phyloP scores from a whole-genome alignment of 2,113 vertebrate species.

The Sinocyclocheilus grahami region DNA sequence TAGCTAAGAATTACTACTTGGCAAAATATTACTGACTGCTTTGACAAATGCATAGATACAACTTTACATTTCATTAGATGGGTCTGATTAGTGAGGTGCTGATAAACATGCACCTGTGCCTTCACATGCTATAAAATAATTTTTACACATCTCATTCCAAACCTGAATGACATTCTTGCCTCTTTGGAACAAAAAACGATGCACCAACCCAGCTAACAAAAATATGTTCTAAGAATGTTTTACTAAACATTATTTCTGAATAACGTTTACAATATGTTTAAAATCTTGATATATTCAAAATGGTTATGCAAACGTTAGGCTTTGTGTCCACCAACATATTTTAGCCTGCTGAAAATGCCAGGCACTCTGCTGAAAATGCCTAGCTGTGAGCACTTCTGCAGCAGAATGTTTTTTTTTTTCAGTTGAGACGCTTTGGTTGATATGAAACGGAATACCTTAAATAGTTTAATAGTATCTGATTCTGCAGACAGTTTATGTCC shows the following conservation, averaged over 20 bases:
- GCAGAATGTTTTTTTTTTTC: too few relatives aligned
- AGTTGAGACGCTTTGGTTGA: too few relatives aligned
- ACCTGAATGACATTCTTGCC: neutral
- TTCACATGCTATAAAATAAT: too few relatives aligned
- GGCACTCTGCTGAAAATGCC: neutral
- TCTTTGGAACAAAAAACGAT: neutral
- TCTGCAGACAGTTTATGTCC: neutral
- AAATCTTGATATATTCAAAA: neutral
- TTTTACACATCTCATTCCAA: neutral
- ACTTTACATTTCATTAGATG: neutral
- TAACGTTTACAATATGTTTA: neutral
- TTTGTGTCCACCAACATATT: neutral
- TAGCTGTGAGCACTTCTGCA: neutral
- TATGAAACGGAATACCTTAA: too few relatives aligned
- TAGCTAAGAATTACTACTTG: neutral
- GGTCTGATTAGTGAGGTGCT: neutral
- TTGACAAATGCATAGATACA: neutral
- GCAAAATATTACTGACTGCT: neutral
- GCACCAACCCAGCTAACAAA: too few relatives aligned
- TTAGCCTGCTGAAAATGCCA: neutral
- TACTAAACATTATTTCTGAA: too few relatives aligned
- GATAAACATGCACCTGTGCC: neutral
- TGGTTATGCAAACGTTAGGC: neutral
- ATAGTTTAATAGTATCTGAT: neutral
- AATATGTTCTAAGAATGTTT: neutral